Evolutionary conservation across 2,113 vertebrate genomes (phyloP).

Genomic region (Campylomormyrus tamandua): DNA sequence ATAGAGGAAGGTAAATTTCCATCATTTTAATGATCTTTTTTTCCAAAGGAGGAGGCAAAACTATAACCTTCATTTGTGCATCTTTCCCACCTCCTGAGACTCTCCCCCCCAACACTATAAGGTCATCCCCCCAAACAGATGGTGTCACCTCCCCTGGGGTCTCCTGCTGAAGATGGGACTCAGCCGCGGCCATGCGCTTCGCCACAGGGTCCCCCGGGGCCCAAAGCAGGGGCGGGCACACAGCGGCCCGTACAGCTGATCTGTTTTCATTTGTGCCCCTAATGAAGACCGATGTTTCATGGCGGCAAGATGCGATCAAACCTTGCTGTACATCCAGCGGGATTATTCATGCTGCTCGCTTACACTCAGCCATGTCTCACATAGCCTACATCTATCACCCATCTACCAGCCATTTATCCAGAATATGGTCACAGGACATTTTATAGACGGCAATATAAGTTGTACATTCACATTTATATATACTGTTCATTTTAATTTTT

Average conservation of each 20-base stretch:
- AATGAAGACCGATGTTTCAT: background rate
- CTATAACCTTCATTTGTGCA: background rate
- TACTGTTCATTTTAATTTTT: background rate
- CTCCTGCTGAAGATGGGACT: too few species aligned
- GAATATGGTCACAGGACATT: background rate
- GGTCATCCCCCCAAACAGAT: background rate
- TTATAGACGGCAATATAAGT: background rate
- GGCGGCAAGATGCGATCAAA: background rate
- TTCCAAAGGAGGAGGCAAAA: background rate
- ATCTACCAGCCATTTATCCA: background rate
- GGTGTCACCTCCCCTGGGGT: conserved; percentile 3
- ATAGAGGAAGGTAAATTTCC: background rate
- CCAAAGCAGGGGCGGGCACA: background rate
- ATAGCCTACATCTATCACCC: background rate
- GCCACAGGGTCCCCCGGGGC: background rate
- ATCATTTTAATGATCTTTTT: background rate
- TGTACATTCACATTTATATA: background rate
- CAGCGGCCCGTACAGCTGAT: background rate
- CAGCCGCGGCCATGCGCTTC: too few species aligned
- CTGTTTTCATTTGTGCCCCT: background rate
- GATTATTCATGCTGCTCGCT: background rate
- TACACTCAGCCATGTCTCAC: background rate
- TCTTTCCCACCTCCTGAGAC: background rate
- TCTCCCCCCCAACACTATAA: background rate
- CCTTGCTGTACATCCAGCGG: background rate